Evolutionary conservation across 2,113 vertebrate species (phyloP).

Genomic region (Cnemophilus loriae): DNA sequence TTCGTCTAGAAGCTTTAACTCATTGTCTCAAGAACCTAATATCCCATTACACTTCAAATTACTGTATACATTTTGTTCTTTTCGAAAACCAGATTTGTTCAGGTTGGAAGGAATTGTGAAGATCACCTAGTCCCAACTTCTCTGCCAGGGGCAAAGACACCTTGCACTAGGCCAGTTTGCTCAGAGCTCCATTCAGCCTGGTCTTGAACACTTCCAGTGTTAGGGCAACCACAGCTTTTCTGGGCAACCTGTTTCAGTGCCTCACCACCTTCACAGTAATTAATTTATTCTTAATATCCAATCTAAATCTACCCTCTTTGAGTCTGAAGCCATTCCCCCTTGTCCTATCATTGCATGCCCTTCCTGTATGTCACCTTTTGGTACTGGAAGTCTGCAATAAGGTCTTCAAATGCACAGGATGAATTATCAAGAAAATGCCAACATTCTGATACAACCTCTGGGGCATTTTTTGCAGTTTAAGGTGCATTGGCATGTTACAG

Average conservation of each 20-base stretch:
- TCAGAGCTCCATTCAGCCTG: not conserved
- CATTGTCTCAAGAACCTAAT: not conserved
- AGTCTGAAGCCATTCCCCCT: not conserved
- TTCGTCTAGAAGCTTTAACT: not conserved
- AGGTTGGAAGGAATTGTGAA: not conserved
- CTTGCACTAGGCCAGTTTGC: not conserved
- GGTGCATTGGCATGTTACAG: not conserved
- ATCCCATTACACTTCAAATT: not conserved
- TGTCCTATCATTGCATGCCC: not conserved
- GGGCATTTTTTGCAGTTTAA: not conserved
- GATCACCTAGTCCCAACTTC: not conserved
- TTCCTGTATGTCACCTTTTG: not conserved
- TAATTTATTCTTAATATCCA: not conserved
- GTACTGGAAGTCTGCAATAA: not conserved
- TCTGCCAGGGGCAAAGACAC: not conserved
- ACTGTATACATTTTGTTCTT: not conserved
- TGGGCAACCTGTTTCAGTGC: not conserved
- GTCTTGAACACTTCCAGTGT: not conserved
- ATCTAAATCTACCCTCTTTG: not conserved
- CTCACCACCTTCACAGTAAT: not conserved
- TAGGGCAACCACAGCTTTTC: not conserved
- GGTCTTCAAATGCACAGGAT: not conserved
- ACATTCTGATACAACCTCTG: not conserved
- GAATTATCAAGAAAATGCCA: not conserved
- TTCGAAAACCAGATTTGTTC: not conserved